A percentile compares a stretch with the other conserved stretches of the same genome.
Conservation (phyloP, 2,888 invertebrate species). For the Netelia virgata region DNA sequence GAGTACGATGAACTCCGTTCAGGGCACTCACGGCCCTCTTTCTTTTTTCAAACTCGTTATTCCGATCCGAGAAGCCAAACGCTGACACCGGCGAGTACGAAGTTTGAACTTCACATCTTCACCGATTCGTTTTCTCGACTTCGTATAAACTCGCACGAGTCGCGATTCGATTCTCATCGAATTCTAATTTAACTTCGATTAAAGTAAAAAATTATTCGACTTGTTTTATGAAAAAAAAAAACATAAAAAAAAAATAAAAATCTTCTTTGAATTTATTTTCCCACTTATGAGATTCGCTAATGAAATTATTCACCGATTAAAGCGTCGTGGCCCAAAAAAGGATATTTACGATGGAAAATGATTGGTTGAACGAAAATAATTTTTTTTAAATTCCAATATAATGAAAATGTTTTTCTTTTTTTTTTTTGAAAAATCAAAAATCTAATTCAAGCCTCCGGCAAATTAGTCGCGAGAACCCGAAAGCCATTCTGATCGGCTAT, state of each 20-base stretch:
- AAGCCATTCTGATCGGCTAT: conserved; percentile 89
- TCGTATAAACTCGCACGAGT: no score
- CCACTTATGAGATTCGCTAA: no score
- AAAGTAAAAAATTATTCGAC: conserved; percentile 19
- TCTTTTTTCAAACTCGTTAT: no score
- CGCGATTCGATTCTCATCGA: conserved; percentile 18
- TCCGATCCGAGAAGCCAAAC: no score
- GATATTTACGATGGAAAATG: not conserved
- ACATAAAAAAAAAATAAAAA: no score
- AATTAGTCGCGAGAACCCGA: conserved; percentile 88
- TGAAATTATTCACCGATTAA: no score
- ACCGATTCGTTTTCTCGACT: conserved; percentile 13
- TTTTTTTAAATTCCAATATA: not conserved
- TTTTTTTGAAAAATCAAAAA: no score
- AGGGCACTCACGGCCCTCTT: no score
- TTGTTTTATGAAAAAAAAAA: conserved; percentile 15
- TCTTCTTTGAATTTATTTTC: no score
- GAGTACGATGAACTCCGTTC: not conserved
- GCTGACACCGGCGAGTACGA: no score
- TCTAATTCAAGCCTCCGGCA: conserved; percentile 85
- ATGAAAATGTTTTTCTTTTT: not conserved
- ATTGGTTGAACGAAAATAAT: no score
- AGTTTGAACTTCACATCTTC: no score
- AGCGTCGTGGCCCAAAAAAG: not conserved
- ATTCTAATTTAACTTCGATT: conserved; percentile 7